These are phyloP conservation scores for Crossocerus cetratus DNA, from an alignment of 2,888 invertebrate species.

Conservation along the genomic window DNA sequence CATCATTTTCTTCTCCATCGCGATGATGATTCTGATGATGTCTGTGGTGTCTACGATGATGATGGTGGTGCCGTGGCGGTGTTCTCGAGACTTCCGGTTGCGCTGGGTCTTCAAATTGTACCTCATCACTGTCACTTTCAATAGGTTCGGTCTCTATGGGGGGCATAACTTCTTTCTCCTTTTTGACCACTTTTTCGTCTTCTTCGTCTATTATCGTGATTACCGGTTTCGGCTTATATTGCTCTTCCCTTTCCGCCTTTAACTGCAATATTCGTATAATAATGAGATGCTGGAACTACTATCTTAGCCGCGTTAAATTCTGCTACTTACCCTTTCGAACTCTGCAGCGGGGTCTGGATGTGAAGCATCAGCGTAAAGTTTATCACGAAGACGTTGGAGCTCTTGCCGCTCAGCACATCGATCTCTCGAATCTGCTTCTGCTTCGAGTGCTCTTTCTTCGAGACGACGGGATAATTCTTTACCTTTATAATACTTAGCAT, in stretches of 20 bases:
- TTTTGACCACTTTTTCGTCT: slow-evolving; percentile 73
- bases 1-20: slow-evolving; percentile 69
- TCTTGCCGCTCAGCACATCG: slow-evolving; percentile 85
- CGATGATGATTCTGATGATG: slow-evolving; percentile 75
- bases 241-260: slow-evolving; percentile 87
- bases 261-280: slow-evolving; percentile 74
- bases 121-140: slow-evolving; percentile 81
- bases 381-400: slow-evolving; percentile 82
- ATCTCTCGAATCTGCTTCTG: slow-evolving; percentile 94
- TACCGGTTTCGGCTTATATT: slow-evolving; percentile 89
- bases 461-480: slow-evolving; percentile 94
- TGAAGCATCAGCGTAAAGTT: slow-evolving; percentile 84
- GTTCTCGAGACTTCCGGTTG: slow-evolving; percentile 69
- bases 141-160: slow-evolving; percentile 85
- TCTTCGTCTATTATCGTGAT: slow-evolving; percentile 79
- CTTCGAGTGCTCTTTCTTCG: slow-evolving; percentile 94
- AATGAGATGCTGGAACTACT: not conserved
- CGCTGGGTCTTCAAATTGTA: slow-evolving; percentile 71
- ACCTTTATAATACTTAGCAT: slow-evolving; percentile 97
- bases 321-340: slow-evolving; percentile 81
- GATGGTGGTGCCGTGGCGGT: slow-evolving; percentile 73
- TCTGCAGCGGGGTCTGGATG: slow-evolving; percentile 82
- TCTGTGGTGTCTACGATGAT: slow-evolving; percentile 74
- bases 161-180: slow-evolving; percentile 78
- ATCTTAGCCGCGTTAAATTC: not conserved